Evolutionary conservation across 2,797 vertebrate species (phyloP).

Genomic region (Cygnus olor): DNA sequence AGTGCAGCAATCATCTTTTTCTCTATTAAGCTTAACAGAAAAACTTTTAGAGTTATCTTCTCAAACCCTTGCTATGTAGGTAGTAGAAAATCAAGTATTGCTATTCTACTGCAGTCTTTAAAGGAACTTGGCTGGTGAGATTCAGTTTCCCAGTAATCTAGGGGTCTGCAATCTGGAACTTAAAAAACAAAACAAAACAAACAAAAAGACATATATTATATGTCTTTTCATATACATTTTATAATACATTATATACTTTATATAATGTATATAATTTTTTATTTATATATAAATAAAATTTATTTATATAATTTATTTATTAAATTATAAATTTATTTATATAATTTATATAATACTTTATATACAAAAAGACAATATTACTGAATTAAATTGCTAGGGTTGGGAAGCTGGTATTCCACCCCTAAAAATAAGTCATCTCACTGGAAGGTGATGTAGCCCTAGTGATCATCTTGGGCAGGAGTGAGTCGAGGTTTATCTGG

Average conservation of each 20-base stretch:
- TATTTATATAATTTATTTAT: no score
- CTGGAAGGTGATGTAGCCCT: neutral
- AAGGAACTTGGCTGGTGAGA: neutral
- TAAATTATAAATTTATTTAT: no score
- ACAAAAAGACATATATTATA: neutral
- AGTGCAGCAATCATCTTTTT: neutral
- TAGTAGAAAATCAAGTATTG: neutral
- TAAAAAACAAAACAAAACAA: neutral
- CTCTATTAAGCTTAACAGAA: neutral
- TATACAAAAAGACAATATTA: no score
- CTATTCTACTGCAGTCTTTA: neutral
- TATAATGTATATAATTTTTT: no score
- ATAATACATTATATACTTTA: no score
- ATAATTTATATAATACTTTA: no score
- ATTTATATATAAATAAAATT: no score
- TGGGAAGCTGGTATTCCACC: neutral
- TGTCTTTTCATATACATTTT: no score
- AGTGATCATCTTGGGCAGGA: neutral
- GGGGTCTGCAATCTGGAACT: neutral
- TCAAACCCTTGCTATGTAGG: neutral
- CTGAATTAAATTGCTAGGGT: neutral
- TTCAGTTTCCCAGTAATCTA: neutral
- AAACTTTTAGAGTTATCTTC: neutral
- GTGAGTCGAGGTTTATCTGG: neutral
- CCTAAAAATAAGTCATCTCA: neutral